Conservation (phyloP, 1,140 invertebrate genomes). For the Conus ventricosus region DNA sequence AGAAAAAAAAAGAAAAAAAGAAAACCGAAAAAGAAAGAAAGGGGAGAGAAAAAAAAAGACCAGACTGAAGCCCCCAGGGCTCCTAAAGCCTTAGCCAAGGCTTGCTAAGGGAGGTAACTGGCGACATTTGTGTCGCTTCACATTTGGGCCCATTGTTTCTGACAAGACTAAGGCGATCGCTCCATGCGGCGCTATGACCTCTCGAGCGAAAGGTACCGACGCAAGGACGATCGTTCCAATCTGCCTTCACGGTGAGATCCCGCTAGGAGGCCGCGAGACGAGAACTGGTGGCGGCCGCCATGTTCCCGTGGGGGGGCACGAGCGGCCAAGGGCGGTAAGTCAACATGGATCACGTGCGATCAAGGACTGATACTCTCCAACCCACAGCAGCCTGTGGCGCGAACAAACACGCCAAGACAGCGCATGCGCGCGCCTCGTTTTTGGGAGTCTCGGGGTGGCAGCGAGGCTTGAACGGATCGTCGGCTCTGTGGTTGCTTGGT, state of each 20-base stretch:
- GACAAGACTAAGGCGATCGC: slow-evolving; percentile 23
- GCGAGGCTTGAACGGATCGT: neutral
- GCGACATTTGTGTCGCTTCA: slow-evolving; percentile 29
- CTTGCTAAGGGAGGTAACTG: slow-evolving; percentile 1
- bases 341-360: slow-evolving; percentile 37
- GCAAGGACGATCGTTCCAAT: slow-evolving; percentile 30
- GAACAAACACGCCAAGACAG: slow-evolving; percentile 32
- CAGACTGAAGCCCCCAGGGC: neutral
- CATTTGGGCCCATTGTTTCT: slow-evolving; percentile 7
- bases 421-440: slow-evolving; percentile 14
- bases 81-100: neutral
- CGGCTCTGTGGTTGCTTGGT: too few species aligned
- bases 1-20: too few species aligned
- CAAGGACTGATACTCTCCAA: slow-evolving; percentile 40
- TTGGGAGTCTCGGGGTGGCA: neutral
- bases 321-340: slow-evolving; percentile 32
- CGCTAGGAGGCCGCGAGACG: slow-evolving; percentile 21
- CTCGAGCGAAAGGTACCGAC: slow-evolving; percentile 29
- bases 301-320: slow-evolving; percentile 30
- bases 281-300: slow-evolving; percentile 29
- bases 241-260: slow-evolving; percentile 12
- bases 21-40: neutral
- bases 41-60: neutral
- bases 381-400: slow-evolving; percentile 23
- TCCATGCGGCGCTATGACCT: slow-evolving; percentile 27